phyloP scores from a whole-genome alignment of 2,797 vertebrate species.

The Neosilurus mollespiculum region DNA sequence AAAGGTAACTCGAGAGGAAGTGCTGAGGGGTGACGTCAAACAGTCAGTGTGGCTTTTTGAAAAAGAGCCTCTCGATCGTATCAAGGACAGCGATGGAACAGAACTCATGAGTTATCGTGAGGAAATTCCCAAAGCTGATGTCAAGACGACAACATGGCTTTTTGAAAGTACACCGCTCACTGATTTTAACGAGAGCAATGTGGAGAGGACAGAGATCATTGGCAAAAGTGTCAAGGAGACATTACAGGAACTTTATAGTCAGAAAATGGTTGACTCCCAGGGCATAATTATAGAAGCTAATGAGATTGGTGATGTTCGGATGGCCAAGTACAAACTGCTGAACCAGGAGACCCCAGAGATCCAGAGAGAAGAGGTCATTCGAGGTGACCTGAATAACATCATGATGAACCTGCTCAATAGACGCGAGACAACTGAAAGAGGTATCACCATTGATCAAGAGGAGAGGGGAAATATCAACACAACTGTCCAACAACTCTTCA shows the following conservation, averaged over 20 bases:
- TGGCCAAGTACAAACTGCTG: conserved; percentile 91
- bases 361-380: conserved; percentile 85
- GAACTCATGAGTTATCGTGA: conserved; percentile 70
- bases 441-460: conserved; percentile 77
- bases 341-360: conserved; percentile 84
- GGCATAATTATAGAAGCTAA: conserved; percentile 89
- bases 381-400: conserved; percentile 84
- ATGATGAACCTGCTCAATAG: conserved; percentile 87
- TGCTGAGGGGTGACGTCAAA: conserved; percentile 89
- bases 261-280: conserved; percentile 86
- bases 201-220: conserved; percentile 80
- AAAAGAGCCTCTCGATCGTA: conserved; percentile 83
- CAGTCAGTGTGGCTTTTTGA: conserved; percentile 96
- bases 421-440: conserved; percentile 72
- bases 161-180: conserved; percentile 88
- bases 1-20: conserved; percentile 84
- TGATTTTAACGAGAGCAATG: conserved; percentile 80
- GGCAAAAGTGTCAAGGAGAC: conserved; percentile 89
- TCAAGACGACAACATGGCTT: conserved; percentile 90
- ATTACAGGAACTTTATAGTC: conserved; percentile 83
- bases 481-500: conserved; percentile 83
- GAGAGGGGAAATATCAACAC: conserved; percentile 85
- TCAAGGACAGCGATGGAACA: conserved; percentile 76
- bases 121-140: conserved; percentile 85
- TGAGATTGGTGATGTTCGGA: conserved; percentile 88